Evolutionary conservation across 2,888 invertebrate genomes (phyloP), one percentile per base, ranked within the genome.

Genomic region (Cylloceria caligata): DNA sequence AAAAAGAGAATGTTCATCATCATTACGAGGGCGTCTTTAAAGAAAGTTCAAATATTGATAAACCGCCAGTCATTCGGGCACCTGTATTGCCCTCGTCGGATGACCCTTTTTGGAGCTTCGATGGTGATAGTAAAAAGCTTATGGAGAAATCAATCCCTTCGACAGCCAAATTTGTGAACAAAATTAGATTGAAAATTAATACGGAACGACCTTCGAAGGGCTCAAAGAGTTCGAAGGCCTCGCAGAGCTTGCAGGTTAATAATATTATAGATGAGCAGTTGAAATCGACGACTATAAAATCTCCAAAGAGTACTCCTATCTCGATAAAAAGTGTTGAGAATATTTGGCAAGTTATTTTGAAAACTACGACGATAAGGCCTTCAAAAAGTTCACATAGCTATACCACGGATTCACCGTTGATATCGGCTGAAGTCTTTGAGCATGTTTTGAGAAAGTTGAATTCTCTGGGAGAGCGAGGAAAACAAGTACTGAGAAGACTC

Each of bases 371-470:
- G 11, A 19, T 19, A 27, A 47, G 24, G 55, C 24, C 45, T 45
- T 60, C 42, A 60, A 57, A 42, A 24, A 71, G 3, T 62, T 52
- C 39, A 6, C 16, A 11, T 16, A 65, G 24, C 34, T 1, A 9
- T 24, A n/a, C n/a, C n/a, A n/a, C n/a, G 16, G 5, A 47, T 24
- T 9, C 45, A 1, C n/a, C 49, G 36, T 30, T 73, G 1, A 83
- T 84, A 6, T 94, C 94, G 0, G 92, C 91, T 42, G 96, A 96
- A 89, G 93, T 95, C 0, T 94, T 95, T 73, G 93, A 94, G 84
- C 95, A 95, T 21, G 94, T 96, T 0, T 88, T 95, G 24, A 92
- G 93, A 16, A 94, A 94, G 87, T 91, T 96, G 0, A 93, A 94
- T 83, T 93, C 93, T 0, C 88, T 96, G 11, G 96, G 96, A 0